Conservation (phyloP, 2,888 invertebrate species). For the Drosophila sordidula region DNA sequence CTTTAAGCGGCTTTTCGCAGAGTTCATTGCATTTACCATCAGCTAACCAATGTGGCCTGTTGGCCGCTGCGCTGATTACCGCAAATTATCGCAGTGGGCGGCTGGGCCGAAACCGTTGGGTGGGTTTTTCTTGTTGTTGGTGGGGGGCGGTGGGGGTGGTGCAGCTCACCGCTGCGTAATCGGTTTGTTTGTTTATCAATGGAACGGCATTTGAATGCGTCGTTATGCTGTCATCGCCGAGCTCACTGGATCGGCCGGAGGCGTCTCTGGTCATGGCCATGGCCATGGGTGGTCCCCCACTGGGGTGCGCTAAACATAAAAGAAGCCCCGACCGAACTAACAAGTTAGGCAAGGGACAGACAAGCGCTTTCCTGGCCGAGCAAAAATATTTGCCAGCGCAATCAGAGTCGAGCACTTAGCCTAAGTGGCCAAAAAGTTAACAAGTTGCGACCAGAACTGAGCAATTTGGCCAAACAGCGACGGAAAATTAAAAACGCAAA, state of each 20-base stretch:
- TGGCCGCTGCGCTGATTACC: conserved; percentile 53
- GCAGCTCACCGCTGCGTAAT: conserved; percentile 73
- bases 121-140: conserved; percentile 4
- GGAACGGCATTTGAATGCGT: conserved; percentile 64
- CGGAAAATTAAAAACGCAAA: neutral
- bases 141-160: too few relatives aligned
- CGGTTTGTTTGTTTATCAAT: conserved; percentile 75
- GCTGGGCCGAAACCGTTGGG: neutral
- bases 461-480: conserved; percentile 21
- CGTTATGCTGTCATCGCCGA: conserved; percentile 71
- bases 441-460: conserved; percentile 39
- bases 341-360: conserved; percentile 16
- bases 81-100: conserved; percentile 67
- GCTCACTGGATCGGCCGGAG: neutral
- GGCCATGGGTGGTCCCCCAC: conserved; percentile 47
- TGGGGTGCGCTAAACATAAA: conserved; percentile 22
- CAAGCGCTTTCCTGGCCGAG: conserved; percentile 13
- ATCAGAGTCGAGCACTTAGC: conserved; percentile 46
- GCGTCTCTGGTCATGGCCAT: conserved; percentile 29
- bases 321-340: conserved; percentile 12
- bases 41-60: conserved; percentile 10
- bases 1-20: conserved; percentile 19
- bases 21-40: conserved; percentile 64
- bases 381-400: conserved; percentile 38
- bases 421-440: conserved; percentile 39